Evolutionary conservation across 1,140 invertebrate species (phyloP), one percentile per base, ranked within the genome.

Genomic region (Drosophila ogumai): DNA sequence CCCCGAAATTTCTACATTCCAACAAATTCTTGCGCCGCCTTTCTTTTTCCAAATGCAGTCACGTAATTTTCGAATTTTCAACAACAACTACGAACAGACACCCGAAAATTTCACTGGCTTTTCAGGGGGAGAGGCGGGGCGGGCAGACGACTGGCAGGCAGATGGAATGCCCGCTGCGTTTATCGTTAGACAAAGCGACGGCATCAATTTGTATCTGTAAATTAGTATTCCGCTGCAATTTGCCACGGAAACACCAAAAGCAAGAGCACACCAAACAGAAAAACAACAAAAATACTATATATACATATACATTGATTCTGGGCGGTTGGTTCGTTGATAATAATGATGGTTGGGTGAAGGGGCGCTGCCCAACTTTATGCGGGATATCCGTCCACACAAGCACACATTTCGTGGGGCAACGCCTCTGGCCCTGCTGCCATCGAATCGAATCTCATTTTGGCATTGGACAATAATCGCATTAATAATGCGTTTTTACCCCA

Each of bases 1-100:
- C 59, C 77, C 74, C 43, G n/a, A 55, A 88, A 87, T 90, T 81
- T 84, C 85, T 65, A 90, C 74, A 85, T 88, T 88, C 81, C 85
- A 52, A 85, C 81, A 44, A 84, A 81, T 90, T 88, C 78, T 90
- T 79, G 55, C 47, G 61, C 69, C 74, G 47, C 25, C 28, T 85
- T 88, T 88, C 84, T 79, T 76, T 81, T 54, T 40, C 54, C 50
- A 68, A 90, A 90, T 90, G 85, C 81, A 85, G 85, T 90, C 85
- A 90, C 85, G 85, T 90, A 90, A 81, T 81, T 81, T 85, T 90
- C 85, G 71, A 90, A 90, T 90, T 90, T 90, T 84, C 81, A 88
- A 90, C 77, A 64, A 69, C 57, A 75, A 34, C 56, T 49, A 54
- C 50, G 34, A 10, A 31, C 28, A 77, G 49, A 65, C 40, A 75